phyloP scores from a whole-genome alignment of 2,888 invertebrate genomes.

The Drosophila paracracens region DNA sequence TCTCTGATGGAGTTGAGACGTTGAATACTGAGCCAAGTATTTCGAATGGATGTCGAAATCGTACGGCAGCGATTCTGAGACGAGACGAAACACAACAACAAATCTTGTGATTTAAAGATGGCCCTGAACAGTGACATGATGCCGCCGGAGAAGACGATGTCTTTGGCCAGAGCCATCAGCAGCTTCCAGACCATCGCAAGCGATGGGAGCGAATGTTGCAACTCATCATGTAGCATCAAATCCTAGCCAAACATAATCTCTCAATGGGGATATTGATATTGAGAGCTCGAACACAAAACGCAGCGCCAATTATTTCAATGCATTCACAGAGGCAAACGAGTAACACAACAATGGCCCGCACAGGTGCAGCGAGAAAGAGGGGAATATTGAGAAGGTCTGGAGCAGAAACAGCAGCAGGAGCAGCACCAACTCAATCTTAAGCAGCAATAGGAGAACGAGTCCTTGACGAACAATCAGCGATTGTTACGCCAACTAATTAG shows the following conservation, averaged over 20 bases:
- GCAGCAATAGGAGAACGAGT: neutral
- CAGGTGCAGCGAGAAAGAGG: slow-evolving; percentile 46
- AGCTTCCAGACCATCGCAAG: slow-evolving; percentile 37
- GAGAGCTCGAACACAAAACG: slow-evolving; percentile 23
- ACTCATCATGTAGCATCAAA: neutral
- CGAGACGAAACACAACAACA: neutral
- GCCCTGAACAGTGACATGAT: slow-evolving; percentile 20
- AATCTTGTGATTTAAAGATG: slow-evolving; percentile 18
- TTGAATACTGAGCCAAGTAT: slow-evolving; percentile 41
- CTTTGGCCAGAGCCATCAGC: neutral
- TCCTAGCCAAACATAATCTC: neutral
- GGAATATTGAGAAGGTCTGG: slow-evolving; percentile 11
- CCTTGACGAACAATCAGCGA: neutral
- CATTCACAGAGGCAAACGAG: rapidly evolving
- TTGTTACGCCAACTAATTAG: neutral
- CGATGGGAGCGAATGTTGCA: slow-evolving; percentile 29
- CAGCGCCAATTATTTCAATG: neutral
- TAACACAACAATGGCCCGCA: slow-evolving; percentile 28
- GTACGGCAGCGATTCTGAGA: slow-evolving; percentile 8
- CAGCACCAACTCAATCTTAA: neutral
- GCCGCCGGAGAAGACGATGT: slow-evolving; percentile 1
- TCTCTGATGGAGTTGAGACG: slow-evolving; percentile 9
- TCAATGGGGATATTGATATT: slow-evolving; percentile 29
- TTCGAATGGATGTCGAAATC: slow-evolving; percentile 28
- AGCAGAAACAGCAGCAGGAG: neutral